phyloP scores from a whole-genome alignment of 2,797 vertebrate genomes.

The Notolabrus celidotus region DNA sequence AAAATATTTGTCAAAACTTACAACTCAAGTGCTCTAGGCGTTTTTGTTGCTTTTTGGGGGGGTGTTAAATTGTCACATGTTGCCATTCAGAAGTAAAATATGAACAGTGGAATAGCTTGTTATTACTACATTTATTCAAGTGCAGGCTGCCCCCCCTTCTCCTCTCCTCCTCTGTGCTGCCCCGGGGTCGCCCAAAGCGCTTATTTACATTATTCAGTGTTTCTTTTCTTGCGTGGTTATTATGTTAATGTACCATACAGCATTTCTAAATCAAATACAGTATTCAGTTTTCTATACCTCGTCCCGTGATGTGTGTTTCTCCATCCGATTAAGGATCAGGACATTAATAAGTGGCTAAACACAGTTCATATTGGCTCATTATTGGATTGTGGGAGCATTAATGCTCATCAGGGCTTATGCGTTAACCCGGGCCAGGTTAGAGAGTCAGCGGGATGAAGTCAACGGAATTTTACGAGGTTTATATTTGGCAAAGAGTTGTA shows the following conservation, averaged over 20 bases:
- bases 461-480: constrained; percentile 12
- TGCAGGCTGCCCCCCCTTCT: constrained; percentile 44
- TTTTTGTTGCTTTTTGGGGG: constrained; percentile 75
- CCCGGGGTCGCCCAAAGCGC: constrained; percentile 89
- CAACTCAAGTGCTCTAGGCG: constrained; percentile 86
- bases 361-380: constrained; percentile 72
- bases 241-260: constrained; percentile 92
- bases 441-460: constrained; percentile 28
- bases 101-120: constrained; percentile 81
- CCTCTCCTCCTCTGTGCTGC: constrained; percentile 63
- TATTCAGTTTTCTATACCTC: constrained; percentile 91
- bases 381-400: constrained; percentile 73
- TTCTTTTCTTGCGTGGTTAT: constrained; percentile 89
- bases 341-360: constrained; percentile 70
- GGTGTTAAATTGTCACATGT: constrained; percentile 77
- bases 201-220: constrained; percentile 88
- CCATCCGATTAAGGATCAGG: constrained; percentile 68
- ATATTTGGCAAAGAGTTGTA: constrained; percentile 3
- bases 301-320: constrained; percentile 80
- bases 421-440: constrained; percentile 29
- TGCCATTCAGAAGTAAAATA: constrained; percentile 85
- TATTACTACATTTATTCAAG: constrained; percentile 86
- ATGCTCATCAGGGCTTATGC: constrained; percentile 55
- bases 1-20: constrained; percentile 92
- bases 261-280: constrained; percentile 95